A percentile compares a stretch with the other conserved stretches of the same genome.
Conservation (phyloP, 2,113 vertebrate genomes). For the Mobula birostris region DNA sequence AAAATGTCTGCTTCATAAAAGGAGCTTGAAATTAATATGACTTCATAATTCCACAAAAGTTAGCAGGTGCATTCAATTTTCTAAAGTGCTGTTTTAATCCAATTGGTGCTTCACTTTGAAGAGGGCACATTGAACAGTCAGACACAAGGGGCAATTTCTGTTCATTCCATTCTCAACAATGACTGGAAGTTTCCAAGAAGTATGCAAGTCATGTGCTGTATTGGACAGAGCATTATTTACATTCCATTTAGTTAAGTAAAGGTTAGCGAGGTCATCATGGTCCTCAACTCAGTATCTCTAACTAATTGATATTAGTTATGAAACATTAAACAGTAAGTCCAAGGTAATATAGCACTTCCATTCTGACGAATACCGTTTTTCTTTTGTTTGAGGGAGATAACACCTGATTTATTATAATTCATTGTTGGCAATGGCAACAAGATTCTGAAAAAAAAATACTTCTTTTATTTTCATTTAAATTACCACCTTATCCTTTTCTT, state of each 20-base stretch:
- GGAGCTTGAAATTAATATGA: not conserved
- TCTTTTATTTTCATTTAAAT: not conserved
- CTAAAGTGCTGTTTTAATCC: slow-evolving; percentile 32
- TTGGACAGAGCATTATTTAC: slow-evolving; percentile 17
- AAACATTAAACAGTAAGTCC: not conserved
- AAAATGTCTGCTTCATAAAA: not conserved
- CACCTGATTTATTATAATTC: not conserved
- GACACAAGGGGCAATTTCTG: not conserved
- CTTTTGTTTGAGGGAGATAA: not conserved
- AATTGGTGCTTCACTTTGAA: not conserved
- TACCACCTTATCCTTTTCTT: not conserved
- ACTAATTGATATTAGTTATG: slow-evolving; percentile 24
- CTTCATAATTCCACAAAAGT: not conserved
- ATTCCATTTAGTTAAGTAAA: slow-evolving; percentile 22
- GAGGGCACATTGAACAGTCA: not conserved
- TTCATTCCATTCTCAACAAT: not conserved
- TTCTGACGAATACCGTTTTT: not conserved
- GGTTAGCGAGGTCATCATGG: not conserved
- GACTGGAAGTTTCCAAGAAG: slow-evolving; percentile 4
- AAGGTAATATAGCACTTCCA: not conserved
- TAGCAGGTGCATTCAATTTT: slow-evolving; percentile 28
- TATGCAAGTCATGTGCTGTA: not conserved
- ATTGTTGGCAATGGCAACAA: not conserved
- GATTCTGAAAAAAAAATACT: not conserved
- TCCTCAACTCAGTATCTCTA: slow-evolving; percentile 13